phyloP scores from a whole-genome alignment of 2,797 vertebrate genomes.

The Molossus alvarezi region DNA sequence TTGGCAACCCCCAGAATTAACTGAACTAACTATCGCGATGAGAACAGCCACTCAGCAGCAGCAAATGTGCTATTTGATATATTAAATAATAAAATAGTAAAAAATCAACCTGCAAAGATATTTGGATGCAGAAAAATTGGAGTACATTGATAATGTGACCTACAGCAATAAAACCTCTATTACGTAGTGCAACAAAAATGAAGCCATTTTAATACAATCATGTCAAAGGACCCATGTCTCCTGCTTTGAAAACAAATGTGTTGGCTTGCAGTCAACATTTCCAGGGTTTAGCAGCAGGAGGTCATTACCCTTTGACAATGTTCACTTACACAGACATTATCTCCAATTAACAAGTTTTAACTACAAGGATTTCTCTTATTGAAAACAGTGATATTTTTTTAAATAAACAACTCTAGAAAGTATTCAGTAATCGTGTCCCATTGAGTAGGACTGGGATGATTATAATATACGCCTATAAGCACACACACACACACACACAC shows the following conservation, averaged over 20 bases:
- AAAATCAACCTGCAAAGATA: slow-evolving; percentile 43
- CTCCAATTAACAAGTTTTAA: slow-evolving; percentile 84
- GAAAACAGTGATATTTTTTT: slow-evolving; percentile 58
- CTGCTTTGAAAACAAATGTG: slow-evolving; percentile 88
- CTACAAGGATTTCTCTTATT: slow-evolving; percentile 72
- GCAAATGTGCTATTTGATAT: slow-evolving; percentile 8
- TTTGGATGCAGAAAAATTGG: slow-evolving; percentile 20
- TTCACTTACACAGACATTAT: slow-evolving; percentile 82
- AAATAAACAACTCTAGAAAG: slow-evolving; percentile 60
- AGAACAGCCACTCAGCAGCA: slow-evolving; percentile 17
- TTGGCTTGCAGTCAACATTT: slow-evolving; percentile 87
- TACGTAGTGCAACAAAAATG: slow-evolving; percentile 84
- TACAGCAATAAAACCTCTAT: slow-evolving; percentile 83
- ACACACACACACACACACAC: background rate
- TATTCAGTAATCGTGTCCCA: slow-evolving; percentile 53
- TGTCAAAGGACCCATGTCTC: slow-evolving; percentile 85
- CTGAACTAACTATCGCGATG: background rate
- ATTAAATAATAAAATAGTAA: background rate
- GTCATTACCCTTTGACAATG: slow-evolving; percentile 85
- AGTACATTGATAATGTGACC: background rate
- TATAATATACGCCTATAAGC: background rate
- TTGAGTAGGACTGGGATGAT: background rate
- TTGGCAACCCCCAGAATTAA: slow-evolving; percentile 51
- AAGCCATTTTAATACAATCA: slow-evolving; percentile 79
- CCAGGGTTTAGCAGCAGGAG: slow-evolving; percentile 80